phyloP scores from a whole-genome alignment of 2,888 invertebrate species.

The Cylloceria caligata region DNA sequence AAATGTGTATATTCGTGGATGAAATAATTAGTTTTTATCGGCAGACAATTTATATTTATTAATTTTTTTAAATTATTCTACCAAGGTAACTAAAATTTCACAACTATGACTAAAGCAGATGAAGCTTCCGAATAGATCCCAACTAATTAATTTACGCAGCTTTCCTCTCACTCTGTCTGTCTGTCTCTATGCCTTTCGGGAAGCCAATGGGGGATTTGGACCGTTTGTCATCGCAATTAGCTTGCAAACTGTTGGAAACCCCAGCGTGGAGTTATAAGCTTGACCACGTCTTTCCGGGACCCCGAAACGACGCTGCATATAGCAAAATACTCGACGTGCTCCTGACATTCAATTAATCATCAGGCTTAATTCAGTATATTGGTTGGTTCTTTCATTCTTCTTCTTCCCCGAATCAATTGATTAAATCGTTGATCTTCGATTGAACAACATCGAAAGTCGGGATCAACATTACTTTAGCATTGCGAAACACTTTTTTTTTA shows the following conservation, averaged over 20 bases:
- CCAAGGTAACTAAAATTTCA: no score
- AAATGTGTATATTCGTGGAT: neutral
- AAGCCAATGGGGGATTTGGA: neutral
- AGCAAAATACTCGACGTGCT: constrained; percentile 69
- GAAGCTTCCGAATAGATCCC: neutral
- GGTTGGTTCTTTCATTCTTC: neutral
- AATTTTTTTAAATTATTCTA: neutral
- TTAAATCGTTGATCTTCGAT: neutral
- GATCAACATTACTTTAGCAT: no score
- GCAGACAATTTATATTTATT: neutral
- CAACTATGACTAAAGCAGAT: neutral
- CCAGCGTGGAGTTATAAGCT: neutral
- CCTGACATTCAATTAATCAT: constrained; percentile 74
- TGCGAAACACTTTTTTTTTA: neutral
- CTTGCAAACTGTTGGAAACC: constrained; percentile 22
- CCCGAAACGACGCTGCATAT: constrained; percentile 52
- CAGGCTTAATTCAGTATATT: constrained; percentile 38
- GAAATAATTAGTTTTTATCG: no score
- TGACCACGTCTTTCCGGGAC: constrained; percentile 5
- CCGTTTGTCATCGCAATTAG: constrained; percentile 48
- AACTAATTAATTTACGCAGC: neutral
- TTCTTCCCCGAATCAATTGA: neutral
- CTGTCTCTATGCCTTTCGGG: neutral
- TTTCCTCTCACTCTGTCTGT: neutral
- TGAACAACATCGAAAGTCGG: neutral